phyloP scores from a whole-genome alignment of 23 tunicate species.

The Trididemnum nubilum region DNA sequence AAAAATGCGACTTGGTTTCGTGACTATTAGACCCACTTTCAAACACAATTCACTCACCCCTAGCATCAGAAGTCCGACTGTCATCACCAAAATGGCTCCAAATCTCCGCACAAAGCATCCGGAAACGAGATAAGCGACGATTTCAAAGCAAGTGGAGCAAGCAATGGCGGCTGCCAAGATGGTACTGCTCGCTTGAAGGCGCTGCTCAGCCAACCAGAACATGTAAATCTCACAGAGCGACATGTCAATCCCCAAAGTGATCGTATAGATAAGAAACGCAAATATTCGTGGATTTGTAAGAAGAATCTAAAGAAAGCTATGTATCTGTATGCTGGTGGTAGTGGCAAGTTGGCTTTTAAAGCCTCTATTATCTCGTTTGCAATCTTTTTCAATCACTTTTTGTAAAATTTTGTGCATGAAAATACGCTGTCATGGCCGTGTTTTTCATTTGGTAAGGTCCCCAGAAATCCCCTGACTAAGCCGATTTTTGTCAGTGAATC shows the following conservation, averaged over 20 bases:
- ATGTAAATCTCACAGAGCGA: constrained; percentile 41
- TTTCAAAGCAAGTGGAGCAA: constrained; percentile 26
- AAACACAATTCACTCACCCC: constrained; percentile 24
- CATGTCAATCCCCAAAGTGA: constrained; percentile 9
- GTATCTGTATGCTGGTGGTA: too few species aligned
- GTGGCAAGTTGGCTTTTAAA: too few species aligned
- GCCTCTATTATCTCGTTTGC: too few species aligned
- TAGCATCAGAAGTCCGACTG: constrained; percentile 17
- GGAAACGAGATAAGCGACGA: constrained; percentile 41
- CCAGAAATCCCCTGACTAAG: too few species aligned
- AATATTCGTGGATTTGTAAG: constrained; percentile 10
- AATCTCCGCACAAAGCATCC: constrained; percentile 40
- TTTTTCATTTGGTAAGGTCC: too few species aligned
- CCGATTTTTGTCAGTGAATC: too few species aligned
- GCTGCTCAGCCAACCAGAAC: constrained; percentile 60
- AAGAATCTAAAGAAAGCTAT: too few species aligned
- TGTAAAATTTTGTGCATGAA: too few species aligned
- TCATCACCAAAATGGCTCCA: constrained; percentile 38
- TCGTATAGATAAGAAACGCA: constrained; percentile 15
- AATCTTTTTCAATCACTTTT: too few species aligned
- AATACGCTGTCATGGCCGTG: too few species aligned
- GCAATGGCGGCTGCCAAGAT: constrained; percentile 24
- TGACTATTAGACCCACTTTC: too few species aligned
- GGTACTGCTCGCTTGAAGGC: constrained; percentile 40
- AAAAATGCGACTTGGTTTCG: too few species aligned